Evolutionary conservation across 1,140 invertebrate genomes (phyloP), one percentile per base, ranked within the genome.

Genomic region (Aphelenchoides avenae): DNA sequence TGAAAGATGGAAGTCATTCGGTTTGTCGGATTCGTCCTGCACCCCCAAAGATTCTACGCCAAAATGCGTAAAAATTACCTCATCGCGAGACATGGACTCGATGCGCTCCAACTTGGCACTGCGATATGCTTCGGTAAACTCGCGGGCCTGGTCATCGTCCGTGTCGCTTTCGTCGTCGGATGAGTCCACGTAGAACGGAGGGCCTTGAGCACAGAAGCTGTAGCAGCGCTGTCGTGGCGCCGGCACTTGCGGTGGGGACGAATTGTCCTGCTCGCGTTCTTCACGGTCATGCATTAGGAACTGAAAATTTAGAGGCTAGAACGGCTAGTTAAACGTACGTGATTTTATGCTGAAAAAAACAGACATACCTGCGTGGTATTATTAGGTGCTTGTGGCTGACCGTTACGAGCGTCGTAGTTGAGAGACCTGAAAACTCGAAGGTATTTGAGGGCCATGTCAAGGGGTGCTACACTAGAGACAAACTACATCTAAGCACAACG

Each of bases 231-330:
- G n/a, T n/a, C n/a, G n/a, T n/a, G n/a, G n/a, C n/a, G n/a, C n/a
- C n/a, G n/a, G n/a, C n/a, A n/a, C n/a, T n/a, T n/a, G n/a, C n/a
- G n/a, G n/a, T n/a, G n/a, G n/a, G n/a, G n/a, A n/a, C n/a, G n/a
- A n/a, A n/a, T n/a, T 36, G 18, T 13, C 13, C n/a, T 27, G 15
- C 18, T 49, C 47, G 7, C 47, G 6, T 41, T 49, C 47, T 48
- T 49, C 47, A 7, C 47, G 7, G 24, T 49, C 47, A 7, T 15
- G n/a, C 7, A 49, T 49, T 46, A 49, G 24, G 30, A 49, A 49
- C 47, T 43, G 15, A 43, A 43, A 43, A 43, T 20, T 11, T 26
- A 43, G 15, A 26, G 7, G 41, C 31, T 43, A 43, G 41, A n/a
- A n/a, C n/a, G n/a, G n/a, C n/a, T n/a, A n/a, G n/a, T n/a, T n/a